Evolutionary conservation across 2,888 invertebrate species (phyloP).

Genomic region (Cerastoderma edule): DNA sequence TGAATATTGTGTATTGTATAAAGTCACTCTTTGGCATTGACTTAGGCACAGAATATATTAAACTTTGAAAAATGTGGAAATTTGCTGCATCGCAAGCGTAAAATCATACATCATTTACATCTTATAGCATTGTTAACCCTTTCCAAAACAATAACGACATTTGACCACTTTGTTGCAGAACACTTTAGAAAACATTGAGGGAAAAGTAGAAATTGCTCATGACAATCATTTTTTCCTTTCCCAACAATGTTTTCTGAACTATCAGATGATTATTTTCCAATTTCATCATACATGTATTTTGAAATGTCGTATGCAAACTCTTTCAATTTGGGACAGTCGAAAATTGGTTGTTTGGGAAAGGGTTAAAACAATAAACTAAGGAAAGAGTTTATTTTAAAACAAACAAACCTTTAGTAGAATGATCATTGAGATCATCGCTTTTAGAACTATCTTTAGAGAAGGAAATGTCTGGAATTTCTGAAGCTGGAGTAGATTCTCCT

Average conservation of each 20-base stretch:
- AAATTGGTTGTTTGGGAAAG: background rate
- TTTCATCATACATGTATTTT: too few species aligned
- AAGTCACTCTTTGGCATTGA: too few species aligned
- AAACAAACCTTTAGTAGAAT: conserved; percentile 39
- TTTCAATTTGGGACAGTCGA: background rate
- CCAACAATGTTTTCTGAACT: conserved; percentile 3
- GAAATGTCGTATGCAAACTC: too few species aligned
- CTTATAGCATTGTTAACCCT: too few species aligned
- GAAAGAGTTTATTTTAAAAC: too few species aligned
- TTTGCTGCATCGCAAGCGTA: too few species aligned
- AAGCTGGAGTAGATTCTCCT: conserved; percentile 38
- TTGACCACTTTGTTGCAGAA: background rate
- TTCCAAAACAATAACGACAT: too few species aligned
- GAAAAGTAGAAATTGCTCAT: background rate
- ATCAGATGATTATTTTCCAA: too few species aligned
- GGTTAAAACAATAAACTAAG: background rate
- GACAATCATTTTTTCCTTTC: background rate
- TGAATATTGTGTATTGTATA: too few species aligned
- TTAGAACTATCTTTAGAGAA: conserved; percentile 36
- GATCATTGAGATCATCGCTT: conserved; percentile 56
- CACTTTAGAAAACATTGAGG: background rate
- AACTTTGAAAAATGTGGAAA: too few species aligned
- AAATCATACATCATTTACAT: too few species aligned
- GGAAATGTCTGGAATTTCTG: conserved; percentile 39
- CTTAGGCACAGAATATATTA: too few species aligned